These are phyloP conservation scores for Ictalurus furcatus DNA, from an alignment of 2,113 vertebrate species.

Conservation along the genomic window DNA sequence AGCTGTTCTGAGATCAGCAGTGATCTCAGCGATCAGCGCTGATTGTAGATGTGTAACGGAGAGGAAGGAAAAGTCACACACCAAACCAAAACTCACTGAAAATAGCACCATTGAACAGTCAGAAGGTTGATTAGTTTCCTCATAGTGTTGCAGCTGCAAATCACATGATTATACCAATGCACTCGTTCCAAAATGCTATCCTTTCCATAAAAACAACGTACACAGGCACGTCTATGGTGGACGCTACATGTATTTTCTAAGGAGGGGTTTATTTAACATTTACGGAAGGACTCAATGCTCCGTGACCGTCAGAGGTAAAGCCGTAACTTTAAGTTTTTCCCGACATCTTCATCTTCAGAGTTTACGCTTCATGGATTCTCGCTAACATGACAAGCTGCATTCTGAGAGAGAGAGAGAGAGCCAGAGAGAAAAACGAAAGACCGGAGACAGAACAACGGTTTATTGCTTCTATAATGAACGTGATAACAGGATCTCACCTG, in stretches of 20 bases:
- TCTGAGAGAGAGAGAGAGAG: not conserved
- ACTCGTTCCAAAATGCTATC: not conserved
- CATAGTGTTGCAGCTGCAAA: not conserved
- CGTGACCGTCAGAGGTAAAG: not conserved
- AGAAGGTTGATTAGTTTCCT: not conserved
- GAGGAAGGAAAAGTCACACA: not conserved
- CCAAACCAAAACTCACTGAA: not conserved
- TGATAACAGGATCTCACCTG: not conserved
- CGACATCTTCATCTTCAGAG: not conserved
- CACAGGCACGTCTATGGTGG: not conserved
- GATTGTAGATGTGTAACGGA: not conserved
- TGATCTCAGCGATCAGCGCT: not conserved
- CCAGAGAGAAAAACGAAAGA: not conserved
- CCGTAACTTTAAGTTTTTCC: not conserved
- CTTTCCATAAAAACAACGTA: conserved; percentile 6
- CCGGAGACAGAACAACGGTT: not conserved
- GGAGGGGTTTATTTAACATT: not conserved
- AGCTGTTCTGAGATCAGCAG: conserved; percentile 21
- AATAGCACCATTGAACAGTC: not conserved
- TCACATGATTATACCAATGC: not conserved
- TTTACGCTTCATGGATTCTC: not conserved
- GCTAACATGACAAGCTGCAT: not conserved
- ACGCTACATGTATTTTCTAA: not conserved
- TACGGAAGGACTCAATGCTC: not conserved
- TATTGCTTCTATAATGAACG: not conserved